phyloP scores from a whole-genome alignment of 2,797 vertebrate species.

The Aselliscus stoliczkanus region DNA sequence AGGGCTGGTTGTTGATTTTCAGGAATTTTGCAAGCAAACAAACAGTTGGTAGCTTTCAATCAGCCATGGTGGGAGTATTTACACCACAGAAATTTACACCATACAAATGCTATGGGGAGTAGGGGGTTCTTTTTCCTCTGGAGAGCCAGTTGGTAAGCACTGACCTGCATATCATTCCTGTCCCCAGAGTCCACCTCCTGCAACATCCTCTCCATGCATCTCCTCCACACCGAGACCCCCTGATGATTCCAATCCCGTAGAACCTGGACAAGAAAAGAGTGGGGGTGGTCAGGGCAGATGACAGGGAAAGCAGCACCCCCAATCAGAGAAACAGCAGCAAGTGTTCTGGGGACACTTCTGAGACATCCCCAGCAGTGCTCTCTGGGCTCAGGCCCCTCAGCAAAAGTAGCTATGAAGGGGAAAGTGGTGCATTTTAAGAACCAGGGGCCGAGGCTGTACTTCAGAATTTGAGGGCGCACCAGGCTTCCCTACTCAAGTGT shows the following conservation, averaged over 20 bases:
- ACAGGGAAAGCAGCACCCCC: too few species aligned
- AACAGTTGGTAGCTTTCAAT: neutral
- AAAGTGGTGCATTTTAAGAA: neutral
- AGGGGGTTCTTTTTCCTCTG: neutral
- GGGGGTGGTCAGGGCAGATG: neutral
- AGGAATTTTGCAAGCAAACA: neutral
- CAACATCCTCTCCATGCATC: neutral
- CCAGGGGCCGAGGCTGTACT: neutral
- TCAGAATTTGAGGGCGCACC: neutral
- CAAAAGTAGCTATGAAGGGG: neutral
- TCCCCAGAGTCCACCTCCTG: neutral
- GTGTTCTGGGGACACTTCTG: neutral
- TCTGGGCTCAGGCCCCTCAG: too few species aligned
- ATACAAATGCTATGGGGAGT: neutral
- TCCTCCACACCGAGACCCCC: neutral
- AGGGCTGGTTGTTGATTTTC: neutral
- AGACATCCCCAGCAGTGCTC: neutral
- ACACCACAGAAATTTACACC: neutral
- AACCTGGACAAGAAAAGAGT: neutral
- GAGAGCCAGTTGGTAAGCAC: neutral
- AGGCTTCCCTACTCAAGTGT: neutral
- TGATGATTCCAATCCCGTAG: neutral
- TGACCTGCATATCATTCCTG: neutral
- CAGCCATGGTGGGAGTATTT: neutral
- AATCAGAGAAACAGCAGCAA: neutral